phyloP scores from a whole-genome alignment of 2,888 invertebrate genomes.

The Chrysolina oricalcia region DNA sequence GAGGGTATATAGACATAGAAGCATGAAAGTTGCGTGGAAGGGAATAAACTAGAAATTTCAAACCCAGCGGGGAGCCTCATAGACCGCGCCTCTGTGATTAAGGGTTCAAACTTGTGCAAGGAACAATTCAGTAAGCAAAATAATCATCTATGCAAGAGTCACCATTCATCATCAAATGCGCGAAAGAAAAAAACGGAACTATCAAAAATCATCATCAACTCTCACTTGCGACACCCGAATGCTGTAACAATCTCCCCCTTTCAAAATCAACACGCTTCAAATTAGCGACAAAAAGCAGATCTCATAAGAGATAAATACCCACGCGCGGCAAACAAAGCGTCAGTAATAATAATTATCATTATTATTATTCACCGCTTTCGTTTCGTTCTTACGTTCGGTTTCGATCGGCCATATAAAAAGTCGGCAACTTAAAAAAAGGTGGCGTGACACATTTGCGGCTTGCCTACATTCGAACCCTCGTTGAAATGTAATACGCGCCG shows the following conservation, averaged over 20 bases:
- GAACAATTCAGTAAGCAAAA: too few species aligned
- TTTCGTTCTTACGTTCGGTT: slow-evolving; percentile 16
- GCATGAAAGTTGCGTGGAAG: too few species aligned
- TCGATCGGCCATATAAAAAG: slow-evolving; percentile 16
- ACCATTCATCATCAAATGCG: not conserved
- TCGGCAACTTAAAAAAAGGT: slow-evolving; percentile 20
- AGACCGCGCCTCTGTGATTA: too few species aligned
- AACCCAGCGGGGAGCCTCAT: too few species aligned
- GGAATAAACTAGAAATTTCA: too few species aligned
- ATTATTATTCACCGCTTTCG: slow-evolving; percentile 23
- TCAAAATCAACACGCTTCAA: slow-evolving; percentile 9
- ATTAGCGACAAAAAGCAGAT: slow-evolving; percentile 19
- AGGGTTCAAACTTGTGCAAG: too few species aligned
- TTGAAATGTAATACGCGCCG: slow-evolving; percentile 12
- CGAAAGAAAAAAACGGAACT: not conserved
- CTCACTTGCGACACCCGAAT: not conserved
- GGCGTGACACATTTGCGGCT: slow-evolving; percentile 34
- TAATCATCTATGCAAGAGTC: too few species aligned
- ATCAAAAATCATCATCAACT: not conserved
- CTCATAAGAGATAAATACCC: slow-evolving; percentile 2
- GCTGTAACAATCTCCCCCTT: not conserved
- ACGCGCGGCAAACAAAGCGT: slow-evolving; percentile 9
- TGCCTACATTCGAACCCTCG: slow-evolving; percentile 10
- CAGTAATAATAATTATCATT: slow-evolving; percentile 11
- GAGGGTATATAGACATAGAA: too few species aligned